Percentiles rank a stretch among this genome's conserved stretches.
phyloP scores from a whole-genome alignment of 2,113 vertebrate species.

The Erpornis zantholeuca region DNA sequence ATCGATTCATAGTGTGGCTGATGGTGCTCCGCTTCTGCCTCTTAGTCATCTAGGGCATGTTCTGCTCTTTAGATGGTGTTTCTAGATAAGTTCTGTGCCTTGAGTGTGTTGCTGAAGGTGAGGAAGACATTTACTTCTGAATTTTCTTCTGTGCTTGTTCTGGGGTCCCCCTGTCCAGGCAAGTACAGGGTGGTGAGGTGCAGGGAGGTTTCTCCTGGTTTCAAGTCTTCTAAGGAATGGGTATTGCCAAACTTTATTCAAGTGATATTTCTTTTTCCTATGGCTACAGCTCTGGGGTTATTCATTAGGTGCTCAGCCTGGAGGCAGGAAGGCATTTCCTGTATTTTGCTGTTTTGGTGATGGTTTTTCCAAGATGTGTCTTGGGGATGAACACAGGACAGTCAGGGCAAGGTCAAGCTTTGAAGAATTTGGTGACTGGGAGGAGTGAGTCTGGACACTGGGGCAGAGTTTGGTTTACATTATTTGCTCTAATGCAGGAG shows the following conservation, averaged over 20 bases:
- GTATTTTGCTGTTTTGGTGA: neutral
- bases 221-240: neutral
- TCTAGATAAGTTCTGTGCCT: neutral
- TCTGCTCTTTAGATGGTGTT: conserved; percentile 5
- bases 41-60: neutral
- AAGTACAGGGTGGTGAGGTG: neutral
- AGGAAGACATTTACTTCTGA: conserved; percentile 65
- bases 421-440: neutral
- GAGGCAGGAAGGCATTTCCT: neutral
- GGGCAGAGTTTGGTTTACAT: neutral
- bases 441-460: neutral
- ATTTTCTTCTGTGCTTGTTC: conserved; percentile 58
- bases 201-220: neutral
- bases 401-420: neutral
- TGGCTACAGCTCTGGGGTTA: neutral
- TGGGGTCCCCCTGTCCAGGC: conserved; percentile 15
- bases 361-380: neutral
- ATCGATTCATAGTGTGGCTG: neutral
- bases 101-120: neutral
- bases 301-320: neutral
- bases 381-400: neutral
- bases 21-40: neutral
- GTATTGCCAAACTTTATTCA: neutral
- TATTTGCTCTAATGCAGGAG: neutral
- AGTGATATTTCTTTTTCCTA: neutral